Base-by-base conservation (phyloP, 2,113 vertebrate species). In the Colinus virginianus region DNA sequence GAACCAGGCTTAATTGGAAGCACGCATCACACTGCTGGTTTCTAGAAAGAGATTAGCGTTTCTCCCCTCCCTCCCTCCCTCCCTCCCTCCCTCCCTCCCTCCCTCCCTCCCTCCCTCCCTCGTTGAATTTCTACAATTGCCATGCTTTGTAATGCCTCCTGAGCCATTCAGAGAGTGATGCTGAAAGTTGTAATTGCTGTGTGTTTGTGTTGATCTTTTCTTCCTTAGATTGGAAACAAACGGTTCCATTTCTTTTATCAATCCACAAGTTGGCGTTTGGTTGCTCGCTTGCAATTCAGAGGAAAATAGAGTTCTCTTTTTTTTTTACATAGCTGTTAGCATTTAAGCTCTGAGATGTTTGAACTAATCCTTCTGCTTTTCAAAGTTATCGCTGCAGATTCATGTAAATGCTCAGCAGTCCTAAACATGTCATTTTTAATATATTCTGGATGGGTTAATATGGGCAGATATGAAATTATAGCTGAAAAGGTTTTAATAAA, bases 171-270 rank as follows among this genome's bases (percentile, higher is more conserved):
- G 64, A 91, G 66, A 78, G 62, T 67, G 23, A 70, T 16, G 78
- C 89, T 92, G 9, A 46, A 88, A 90, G 75, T 82, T 95, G 87
- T 82, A 84, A 84, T 94, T 93, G 88, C 66, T 76, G 23, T 68
- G 43, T 81, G 81, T 25, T 89, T 92, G 56, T 81, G 66, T 90
- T 95, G 77, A 51, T 88, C 26, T 78, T 85, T 93, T 78, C 66
- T 78, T 87, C 56, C 58, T 94, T 36, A 78, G 2, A 58, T 38
- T 72, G 86, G 79, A 93, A 96, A 87, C 92, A 87, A 80, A 28
- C 66, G 71, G 78, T 45, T 80, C 62, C 67, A 20, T 92, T 92
- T 69, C 69, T 86, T 88, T 84, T 62, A 75, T 88, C 53, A 25
- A 48, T 81, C 80, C 81, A 69, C 69, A 86, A 48, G n/a, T 79